phyloP scores from a whole-genome alignment of 1,140 invertebrate species.

The Drosophila orena region DNA sequence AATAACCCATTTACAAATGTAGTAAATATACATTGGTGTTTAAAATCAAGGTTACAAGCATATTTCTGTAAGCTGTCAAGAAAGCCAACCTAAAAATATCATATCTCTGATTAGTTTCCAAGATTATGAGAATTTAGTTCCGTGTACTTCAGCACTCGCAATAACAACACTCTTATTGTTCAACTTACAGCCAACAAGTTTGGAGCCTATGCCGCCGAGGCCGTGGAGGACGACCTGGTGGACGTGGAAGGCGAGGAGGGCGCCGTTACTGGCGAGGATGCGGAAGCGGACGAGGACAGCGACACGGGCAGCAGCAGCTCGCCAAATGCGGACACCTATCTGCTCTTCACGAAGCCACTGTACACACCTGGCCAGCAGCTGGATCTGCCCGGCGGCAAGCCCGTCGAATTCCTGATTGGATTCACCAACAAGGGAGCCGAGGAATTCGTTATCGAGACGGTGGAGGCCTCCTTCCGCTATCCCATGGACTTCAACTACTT shows the following conservation, averaged over 20 bases:
- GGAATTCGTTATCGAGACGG: slow-evolving; percentile 95
- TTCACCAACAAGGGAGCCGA: slow-evolving; percentile 97
- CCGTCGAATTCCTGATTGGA: slow-evolving; percentile 98
- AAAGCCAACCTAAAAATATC: too few species aligned
- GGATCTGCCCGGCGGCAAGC: slow-evolving; percentile 89
- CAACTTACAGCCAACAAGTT: slow-evolving; percentile 87
- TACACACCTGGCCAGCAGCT: slow-evolving; percentile 78
- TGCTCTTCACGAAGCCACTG: slow-evolving; percentile 95
- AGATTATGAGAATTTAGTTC: not conserved
- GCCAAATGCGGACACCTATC: slow-evolving; percentile 95
- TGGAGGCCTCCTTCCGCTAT: slow-evolving; percentile 99
- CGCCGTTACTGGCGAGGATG: slow-evolving; percentile 87
- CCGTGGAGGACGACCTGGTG: slow-evolving; percentile 90
- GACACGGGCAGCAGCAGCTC: slow-evolving; percentile 89
- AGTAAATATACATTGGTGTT: too few species aligned
- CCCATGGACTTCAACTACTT: slow-evolving; percentile 99
- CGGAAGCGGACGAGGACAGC: slow-evolving; percentile 89
- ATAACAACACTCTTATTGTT: slow-evolving; percentile 8
- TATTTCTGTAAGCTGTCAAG: too few species aligned
- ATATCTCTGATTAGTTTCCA: too few species aligned
- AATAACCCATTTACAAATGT: not conserved
- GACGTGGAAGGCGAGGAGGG: slow-evolving; percentile 90
- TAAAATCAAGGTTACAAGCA: too few species aligned
- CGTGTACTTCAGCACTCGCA: not conserved
- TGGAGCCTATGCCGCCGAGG: slow-evolving; percentile 90